A percentile compares a stretch with the other conserved stretches of the same genome.
Conservation (phyloP, 2,888 invertebrate species). For the Caenorhabditis sinica region DNA sequence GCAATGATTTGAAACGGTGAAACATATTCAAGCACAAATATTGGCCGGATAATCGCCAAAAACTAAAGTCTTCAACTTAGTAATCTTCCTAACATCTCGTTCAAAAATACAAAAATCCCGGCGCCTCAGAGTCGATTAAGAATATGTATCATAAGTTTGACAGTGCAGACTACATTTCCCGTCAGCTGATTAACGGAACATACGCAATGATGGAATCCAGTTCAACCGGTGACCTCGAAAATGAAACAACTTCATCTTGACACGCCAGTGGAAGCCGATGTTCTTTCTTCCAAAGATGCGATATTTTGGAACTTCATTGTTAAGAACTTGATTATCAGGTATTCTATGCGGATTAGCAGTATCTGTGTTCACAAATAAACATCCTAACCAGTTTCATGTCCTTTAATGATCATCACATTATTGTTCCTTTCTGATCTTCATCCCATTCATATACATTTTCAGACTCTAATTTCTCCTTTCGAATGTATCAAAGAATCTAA, state of each 20-base stretch:
- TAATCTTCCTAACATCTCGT: no score
- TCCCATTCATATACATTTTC: neutral
- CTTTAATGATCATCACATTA: neutral
- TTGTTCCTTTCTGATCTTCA: neutral
- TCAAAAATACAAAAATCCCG: neutral
- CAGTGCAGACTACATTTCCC: neutral
- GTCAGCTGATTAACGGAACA: constrained; percentile 30
- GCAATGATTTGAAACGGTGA: neutral
- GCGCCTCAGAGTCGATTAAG: constrained; percentile 5
- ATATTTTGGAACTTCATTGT: neutral
- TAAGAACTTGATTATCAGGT: neutral
- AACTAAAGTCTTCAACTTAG: no score
- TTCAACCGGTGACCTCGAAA: constrained; percentile 36
- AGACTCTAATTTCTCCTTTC: neutral
- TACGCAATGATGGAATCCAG: constrained; percentile 8
- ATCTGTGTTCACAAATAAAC: neutral
- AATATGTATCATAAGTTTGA: constrained; percentile 13
- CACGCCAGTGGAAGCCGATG: neutral
- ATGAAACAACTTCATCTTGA: constrained; percentile 12
- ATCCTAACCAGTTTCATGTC: neutral
- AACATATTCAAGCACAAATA: no score
- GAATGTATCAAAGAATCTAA: neutral
- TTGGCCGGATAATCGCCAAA: no score
- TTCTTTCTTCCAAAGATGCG: no score
- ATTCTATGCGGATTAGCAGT: neutral